Evolutionary conservation across 2,888 invertebrate species (phyloP), one percentile per base, ranked within the genome.

Genomic region (Cheiracanthium punctorium): DNA sequence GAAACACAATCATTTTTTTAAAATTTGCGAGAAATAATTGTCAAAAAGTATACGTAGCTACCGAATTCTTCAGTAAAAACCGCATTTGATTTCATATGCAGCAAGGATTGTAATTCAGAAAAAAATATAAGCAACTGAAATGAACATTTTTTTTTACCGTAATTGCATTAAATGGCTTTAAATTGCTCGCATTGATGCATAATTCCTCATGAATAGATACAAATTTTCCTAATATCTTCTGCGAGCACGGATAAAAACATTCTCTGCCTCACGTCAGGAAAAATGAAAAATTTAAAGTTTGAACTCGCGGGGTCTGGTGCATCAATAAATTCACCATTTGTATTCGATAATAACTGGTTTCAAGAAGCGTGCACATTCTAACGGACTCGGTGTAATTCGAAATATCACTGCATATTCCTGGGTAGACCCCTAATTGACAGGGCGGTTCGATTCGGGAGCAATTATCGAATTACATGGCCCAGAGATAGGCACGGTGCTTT

Each of bases 291-390:
- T 58, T 58, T 58, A 7, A 20, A 24, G 58, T 58, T 24, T 58
- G 58, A 24, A 24, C 58, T 24, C 24, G n/a, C 14, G 1, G 24
- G 24, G 20, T 58, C 24, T 12, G 24, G 24, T 20, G 12, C 71
- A 71, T 79, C 79, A 79, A 79, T 79, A 79, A 79, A 79, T 79
- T 71, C 52, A 37, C 37, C 73, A 80, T 80, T 80, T 80, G 80
- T 80, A 80, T 73, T 73, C 52, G 69, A 20, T 81, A 81, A 81
- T 75, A 69, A 74, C 72, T 32, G 41, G 81, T 48, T 69, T 28
- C 28, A 7, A 0, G 64, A 41, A 29, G 33, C 81, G 74, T 75
- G 74, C 67, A 75, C 74, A 73, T 80, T 80, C 24, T 24, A 58
- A 24, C 58, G 58, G 58, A 24, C 58, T 24, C 20, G 8, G 8